Evolutionary conservation across 2,113 vertebrate genomes (phyloP), one percentile per base, ranked within the genome.

Genomic region (Heliornis fulica): DNA sequence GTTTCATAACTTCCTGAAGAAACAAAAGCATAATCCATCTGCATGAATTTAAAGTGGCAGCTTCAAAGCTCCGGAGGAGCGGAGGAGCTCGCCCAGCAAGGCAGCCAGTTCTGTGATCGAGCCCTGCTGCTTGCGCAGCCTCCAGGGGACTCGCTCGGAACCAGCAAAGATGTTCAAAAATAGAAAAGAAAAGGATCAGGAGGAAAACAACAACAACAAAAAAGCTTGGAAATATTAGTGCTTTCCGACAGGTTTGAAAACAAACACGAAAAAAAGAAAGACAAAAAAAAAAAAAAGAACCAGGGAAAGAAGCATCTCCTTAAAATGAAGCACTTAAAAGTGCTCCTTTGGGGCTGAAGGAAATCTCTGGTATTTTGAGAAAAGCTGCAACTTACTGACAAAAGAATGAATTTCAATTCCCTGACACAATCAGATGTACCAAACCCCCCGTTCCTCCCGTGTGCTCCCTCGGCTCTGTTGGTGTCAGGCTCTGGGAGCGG

Each of bases 241-340:
- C 65, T 85, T 84, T 87, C 75, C 6, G 82, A 96, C 92, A 96
- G 90, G 94, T 96, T 93, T 97, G 91, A 88, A 97, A 96, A 96
- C 91, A 97, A 96, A 97, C 84, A 94, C 34, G 22, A 57, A 57
- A 72, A 46, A 46, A 46, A 46, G 46, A n/a, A 66, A 54, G 5
- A 21, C 56, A 70, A 22, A 43, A 29, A 43, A 28, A 23, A 38
- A 26, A 53, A 25, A 25, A 38, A 26, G 45, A 21, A 28, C 2
- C 11, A 13, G 11, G 15, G 70, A 94, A 93, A 92, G 66, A 76
- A 83, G 28, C 23, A 46, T 45, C 87, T 93, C 45, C 87, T 93
- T 89, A 85, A 89, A 94, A 76, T 17, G 84, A 79, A 89, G 70
- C 91, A 96, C 93, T 96, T 95, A 70, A 77, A 96, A 90, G 70